Conservation (phyloP, 2,797 vertebrate genomes). For the Diceros bicornis region DNA sequence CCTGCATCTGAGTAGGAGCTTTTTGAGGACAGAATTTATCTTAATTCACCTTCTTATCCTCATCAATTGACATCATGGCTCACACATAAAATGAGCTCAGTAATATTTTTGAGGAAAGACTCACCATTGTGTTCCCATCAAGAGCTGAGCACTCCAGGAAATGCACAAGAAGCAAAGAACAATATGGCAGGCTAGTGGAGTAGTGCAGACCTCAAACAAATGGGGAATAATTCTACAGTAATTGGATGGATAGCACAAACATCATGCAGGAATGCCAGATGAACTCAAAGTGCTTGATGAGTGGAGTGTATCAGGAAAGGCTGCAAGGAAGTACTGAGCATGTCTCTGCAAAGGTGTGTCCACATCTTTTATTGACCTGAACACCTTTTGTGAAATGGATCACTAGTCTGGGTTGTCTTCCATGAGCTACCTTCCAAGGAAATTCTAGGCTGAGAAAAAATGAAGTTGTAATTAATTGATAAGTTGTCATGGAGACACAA, state of each 20-base stretch:
- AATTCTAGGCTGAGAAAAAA: neutral
- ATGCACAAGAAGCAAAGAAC: neutral
- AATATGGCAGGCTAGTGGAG: neutral
- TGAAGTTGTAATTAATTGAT: neutral
- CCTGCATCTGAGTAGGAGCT: neutral
- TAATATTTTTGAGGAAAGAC: neutral
- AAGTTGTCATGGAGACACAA: neutral
- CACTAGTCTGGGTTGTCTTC: neutral
- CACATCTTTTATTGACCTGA: neutral
- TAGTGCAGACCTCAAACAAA: neutral
- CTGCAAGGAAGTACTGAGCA: neutral
- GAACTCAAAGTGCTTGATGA: neutral
- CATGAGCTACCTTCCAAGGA: neutral
- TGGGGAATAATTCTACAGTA: neutral
- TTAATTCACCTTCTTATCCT: neutral
- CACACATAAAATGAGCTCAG: neutral
- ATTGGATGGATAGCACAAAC: neutral
- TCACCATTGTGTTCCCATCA: neutral
- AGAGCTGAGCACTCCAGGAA: neutral
- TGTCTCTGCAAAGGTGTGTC: neutral
- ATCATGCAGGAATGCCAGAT: neutral
- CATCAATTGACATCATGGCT: neutral
- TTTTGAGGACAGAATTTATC: neutral
- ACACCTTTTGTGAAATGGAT: neutral
- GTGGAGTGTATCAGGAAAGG: accelerated